Evolutionary conservation across 1,140 invertebrate species (phyloP), one percentile per base, ranked within the genome.

Genomic region (Heliconius melpomene): DNA sequence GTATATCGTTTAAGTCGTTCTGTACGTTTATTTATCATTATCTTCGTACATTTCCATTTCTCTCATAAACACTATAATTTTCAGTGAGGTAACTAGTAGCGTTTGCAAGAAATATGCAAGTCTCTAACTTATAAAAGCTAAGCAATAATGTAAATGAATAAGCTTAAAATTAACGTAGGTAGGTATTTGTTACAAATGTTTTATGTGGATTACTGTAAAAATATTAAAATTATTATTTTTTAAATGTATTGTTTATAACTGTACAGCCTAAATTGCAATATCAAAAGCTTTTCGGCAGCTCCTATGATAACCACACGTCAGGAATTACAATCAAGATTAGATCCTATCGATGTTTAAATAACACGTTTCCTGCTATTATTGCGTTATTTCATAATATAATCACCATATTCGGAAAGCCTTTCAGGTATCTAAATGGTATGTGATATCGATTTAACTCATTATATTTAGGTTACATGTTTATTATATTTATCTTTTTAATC

Each of bases 251-350:
- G 1, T 29, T 11, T 29, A 26, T 16, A 29, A 3, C 1, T 29
- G 6, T 26, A 66, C 5, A 66, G 23, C 26, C 60, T 29, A 66
- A 66, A 66, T 66, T 66, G 60, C 60, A 66, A 29, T 66, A 66
- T 66, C 60, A 29, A 66, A 66, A 66, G 83, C 85, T 75, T 92
- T 94, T 93, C 91, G 92, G 89, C 90, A 87, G 86, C 85, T 91
- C 83, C 89, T 93, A 93, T 95, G 94, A 95, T 95, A 94, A 93
- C 92, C 91, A 94, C 93, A 95, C 93, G 90, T 94, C 88, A 85
- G 85, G 88, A 86, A 94, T 94, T 94, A 94, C 91, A 91, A 93
- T 91, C 85, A 80, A 88, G 93, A 95, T 93, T 91, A 94, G 94
- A 95, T 95, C 82, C 20, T 91, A 95, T 95, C 93, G 82, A 74